These are phyloP conservation scores for Boleophthalmus pectinirostris DNA, from an alignment of 2,113 vertebrate species.

Conservation along the genomic window DNA sequence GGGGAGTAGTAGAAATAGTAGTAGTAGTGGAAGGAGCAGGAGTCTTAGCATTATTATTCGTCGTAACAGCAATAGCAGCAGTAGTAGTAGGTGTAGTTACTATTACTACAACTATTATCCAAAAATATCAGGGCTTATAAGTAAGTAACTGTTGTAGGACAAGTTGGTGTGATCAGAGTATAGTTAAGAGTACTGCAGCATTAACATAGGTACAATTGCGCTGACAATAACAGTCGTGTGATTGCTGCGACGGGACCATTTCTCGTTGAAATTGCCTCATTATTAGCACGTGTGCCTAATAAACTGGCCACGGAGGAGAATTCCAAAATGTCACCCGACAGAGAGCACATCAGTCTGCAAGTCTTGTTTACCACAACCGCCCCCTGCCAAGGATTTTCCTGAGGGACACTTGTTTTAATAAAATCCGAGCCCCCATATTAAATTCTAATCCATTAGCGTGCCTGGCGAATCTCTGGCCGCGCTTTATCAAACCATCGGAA, in stretches of 20 bases:
- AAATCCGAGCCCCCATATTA: constrained; percentile 62
- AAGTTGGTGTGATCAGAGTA: too few species aligned
- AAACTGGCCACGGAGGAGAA: background rate
- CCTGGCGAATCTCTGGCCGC: constrained; percentile 44
- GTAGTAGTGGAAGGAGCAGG: too few species aligned
- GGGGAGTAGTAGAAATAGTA: too few species aligned
- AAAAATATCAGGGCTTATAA: too few species aligned
- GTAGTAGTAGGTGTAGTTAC: too few species aligned
- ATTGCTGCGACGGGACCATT: too few species aligned
- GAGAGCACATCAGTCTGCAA: constrained; percentile 42
- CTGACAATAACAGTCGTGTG: too few species aligned
- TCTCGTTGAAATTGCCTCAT: background rate
- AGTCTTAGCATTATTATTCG: too few species aligned
- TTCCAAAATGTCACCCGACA: constrained; percentile 41
- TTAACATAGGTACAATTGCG: too few species aligned
- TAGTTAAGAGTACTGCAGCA: background rate
- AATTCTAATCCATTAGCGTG: constrained; percentile 74
- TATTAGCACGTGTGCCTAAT: background rate
- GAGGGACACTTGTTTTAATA: constrained; percentile 73
- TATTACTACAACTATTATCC: too few species aligned
- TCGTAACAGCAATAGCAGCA: too few species aligned
- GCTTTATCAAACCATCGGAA: constrained; percentile 65
- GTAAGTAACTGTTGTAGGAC: too few species aligned
- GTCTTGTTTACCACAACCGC: constrained; percentile 62
- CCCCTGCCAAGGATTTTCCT: constrained; percentile 65